These are phyloP conservation scores for Lepeophtheirus salmonis DNA, from an alignment of 1,140 invertebrate genomes.

Conservation along the genomic window DNA sequence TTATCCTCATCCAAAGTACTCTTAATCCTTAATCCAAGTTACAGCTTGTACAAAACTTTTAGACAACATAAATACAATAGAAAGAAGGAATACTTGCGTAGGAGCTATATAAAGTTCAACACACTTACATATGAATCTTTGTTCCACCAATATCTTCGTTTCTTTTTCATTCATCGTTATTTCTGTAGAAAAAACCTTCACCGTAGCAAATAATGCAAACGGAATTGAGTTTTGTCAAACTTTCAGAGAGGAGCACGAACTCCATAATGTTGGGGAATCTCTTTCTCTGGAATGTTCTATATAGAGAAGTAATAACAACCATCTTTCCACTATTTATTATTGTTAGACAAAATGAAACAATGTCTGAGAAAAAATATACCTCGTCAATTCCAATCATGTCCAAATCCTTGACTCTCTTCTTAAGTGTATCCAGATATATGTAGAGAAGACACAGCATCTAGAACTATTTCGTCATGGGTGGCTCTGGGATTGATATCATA, in stretches of 20 bases:
- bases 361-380: constrained; percentile 45
- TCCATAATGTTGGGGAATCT: constrained; percentile 39
- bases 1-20: too few relatives aligned
- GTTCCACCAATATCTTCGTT: constrained; percentile 42
- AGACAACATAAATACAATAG: too few relatives aligned
- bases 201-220: constrained; percentile 40
- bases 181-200: constrained; percentile 40
- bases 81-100: too few relatives aligned
- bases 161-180: constrained; percentile 30
- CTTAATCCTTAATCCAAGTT: too few relatives aligned
- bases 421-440: constrained; percentile 28
- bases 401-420: constrained; percentile 27
- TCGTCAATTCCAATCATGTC: constrained; percentile 46
- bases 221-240: constrained; percentile 39
- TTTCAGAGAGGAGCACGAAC: constrained; percentile 44
- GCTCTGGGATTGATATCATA: constrained; percentile 34
- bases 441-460: constrained; percentile 33
- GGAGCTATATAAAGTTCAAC: constrained; percentile 33
- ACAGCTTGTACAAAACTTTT: too few relatives aligned
- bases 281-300: constrained; percentile 40
- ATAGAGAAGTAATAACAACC: constrained; percentile 42
- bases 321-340: constrained; percentile 41
- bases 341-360: constrained; percentile 36
- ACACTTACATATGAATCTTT: constrained; percentile 42
- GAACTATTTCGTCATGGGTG: constrained; percentile 37